Base-by-base conservation (phyloP, 2,888 invertebrate genomes). In the Lordiphosa fenestrarum region DNA sequence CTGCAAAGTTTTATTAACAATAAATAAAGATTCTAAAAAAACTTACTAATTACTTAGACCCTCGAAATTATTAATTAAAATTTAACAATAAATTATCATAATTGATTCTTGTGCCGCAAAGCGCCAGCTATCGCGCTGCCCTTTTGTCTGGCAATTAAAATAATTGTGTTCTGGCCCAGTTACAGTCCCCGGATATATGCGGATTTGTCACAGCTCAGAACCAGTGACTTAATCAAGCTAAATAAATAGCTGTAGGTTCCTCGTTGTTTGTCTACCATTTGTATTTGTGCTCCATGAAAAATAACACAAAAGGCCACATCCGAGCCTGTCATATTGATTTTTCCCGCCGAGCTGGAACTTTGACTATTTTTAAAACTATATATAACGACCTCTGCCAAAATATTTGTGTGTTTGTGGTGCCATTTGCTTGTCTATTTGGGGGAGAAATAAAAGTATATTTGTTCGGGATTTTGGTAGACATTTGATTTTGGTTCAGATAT, bases 211-310 rank as follows among this genome's bases (percentile, higher is more conserved):
- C 7, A 35, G 7, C 41, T 65, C 63, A 53, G 33, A 46, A 42
- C 44, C 53, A 49, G 69, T 57, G 60, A 70, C 60, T 65, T 56
- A 70, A 70, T 73, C 70, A 70, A 53, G 60, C 70, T 46, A 48
- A 47, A 54, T 65, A 69, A 73, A 70, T 60, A 65, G 37, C 56
- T 53, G 40, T 47, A 37, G 40, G 63, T 63, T 60, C 44, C 65
- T 44, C 46, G 53, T 61, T 61, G 60, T 64, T 61, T 60, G 44
- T 53, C 53, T 55, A 61, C 36, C 44, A 63, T 63, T 59, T 60
- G 30, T 47, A 63, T 60, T 63, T 47, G 41, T 10, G 30, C 30
- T 30, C 9, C 30, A 30, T 30, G 10, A 30, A 30, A 30, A 10
- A 30, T 30, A 30, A 30, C 30, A 30, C 9, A 30, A 9, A 30